Base-by-base conservation (phyloP, 2,888 invertebrate species). In the Carpatolechia fugitivella region DNA sequence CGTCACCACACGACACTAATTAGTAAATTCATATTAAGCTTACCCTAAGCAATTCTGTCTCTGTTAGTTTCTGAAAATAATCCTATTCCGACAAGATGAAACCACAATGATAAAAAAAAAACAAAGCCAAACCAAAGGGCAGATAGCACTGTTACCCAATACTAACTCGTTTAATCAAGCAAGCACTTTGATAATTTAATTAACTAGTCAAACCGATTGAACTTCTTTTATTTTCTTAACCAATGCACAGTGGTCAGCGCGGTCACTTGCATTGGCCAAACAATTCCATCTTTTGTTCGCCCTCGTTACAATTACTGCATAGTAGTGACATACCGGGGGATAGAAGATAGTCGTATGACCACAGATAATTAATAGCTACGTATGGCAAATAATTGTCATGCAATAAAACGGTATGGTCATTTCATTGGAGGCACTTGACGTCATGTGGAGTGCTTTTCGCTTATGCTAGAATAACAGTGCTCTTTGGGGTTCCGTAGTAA, bases 381-480 rank as follows among this genome's bases (percentile, higher is more conserved):
- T 44, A 35, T 49, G 20, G 49, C 36, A 62, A 55, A 68, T 85
- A 83, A 85, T 85, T 78, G 85, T 76, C 68, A 65, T 58, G 80
- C 82, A 78, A 85, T 85, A 85, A 85, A 84, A 68, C 84, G 78
- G 74, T 73, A 84, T 85, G 85, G 78, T 80, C 78, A 76, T 31
- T 41, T 41, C 41, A 52, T 40, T 51, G 51, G 30, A 31, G n/a
- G 47, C 47, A 16, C 29, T 44, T 44, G 13, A 44, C 44, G 44
- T 44, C 29, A 10, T 29, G 44, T 20, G 10, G n/a, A 29, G 44
- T 44, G n/a, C 29, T 1, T n/a, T 6, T 20, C 4, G 10, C 7
- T n/a, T 44, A 13, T 24, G 24, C 11, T 24, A 24, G n/a, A n/a
- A n/a, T n/a, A n/a, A n/a, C n/a, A n/a, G n/a, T n/a, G n/a, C n/a